These are phyloP conservation scores for Discoglossus pictus DNA, from an alignment of 2,797 vertebrate species.

Conservation along the genomic window DNA sequence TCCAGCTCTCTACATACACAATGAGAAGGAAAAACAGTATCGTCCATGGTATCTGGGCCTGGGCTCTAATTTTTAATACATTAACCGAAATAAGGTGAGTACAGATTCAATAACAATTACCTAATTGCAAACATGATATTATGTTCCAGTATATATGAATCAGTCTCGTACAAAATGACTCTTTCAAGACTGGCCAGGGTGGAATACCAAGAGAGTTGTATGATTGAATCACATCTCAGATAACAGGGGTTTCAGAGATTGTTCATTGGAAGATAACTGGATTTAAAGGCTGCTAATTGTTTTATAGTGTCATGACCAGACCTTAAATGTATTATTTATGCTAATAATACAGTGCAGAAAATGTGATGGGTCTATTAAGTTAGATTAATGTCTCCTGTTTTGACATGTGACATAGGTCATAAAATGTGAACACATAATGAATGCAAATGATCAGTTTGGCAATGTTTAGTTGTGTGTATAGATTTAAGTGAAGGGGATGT, in stretches of 20 bases:
- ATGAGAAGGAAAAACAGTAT: slow-evolving; percentile 76
- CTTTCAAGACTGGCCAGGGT: background rate
- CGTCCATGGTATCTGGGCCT: slow-evolving; percentile 83
- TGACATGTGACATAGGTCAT: slow-evolving; percentile 50
- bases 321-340: slow-evolving; percentile 42
- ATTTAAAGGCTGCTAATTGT: slow-evolving; percentile 53
- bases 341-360: slow-evolving; percentile 52
- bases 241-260: too few relatives aligned
- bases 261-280: too few relatives aligned
- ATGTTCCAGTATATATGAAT: too few relatives aligned
- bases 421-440: background rate
- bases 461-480: too few relatives aligned
- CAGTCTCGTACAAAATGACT: too few relatives aligned
- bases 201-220: too few relatives aligned
- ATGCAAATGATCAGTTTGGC: too few relatives aligned
- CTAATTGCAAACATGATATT: background rate
- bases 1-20: slow-evolving; percentile 75
- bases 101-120: background rate
- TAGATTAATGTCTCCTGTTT: slow-evolving; percentile 58
- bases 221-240: background rate
- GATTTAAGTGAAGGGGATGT: too few relatives aligned
- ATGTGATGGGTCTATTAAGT: slow-evolving; percentile 53
- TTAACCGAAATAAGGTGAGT: slow-evolving; percentile 89
- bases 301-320: slow-evolving; percentile 22
- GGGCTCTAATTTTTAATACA: slow-evolving; percentile 76